Base-by-base conservation (phyloP, 2,797 vertebrate genomes). In the Coregonus sp. region DNA sequence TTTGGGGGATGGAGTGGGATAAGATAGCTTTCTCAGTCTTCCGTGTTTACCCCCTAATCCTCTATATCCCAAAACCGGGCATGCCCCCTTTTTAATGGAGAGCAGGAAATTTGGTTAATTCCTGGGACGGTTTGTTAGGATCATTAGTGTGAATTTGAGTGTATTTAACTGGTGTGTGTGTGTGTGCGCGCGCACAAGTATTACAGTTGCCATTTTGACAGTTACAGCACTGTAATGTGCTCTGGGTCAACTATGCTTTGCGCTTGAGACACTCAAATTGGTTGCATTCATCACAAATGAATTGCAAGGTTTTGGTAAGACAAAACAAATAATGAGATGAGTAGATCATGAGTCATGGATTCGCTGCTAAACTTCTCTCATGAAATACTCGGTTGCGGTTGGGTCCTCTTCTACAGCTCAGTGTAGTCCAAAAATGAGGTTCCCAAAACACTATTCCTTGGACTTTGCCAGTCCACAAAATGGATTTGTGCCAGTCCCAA, bases 21-120 rank as follows among this genome's bases (percentile, higher is more conserved):
- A 77, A 82, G 84, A 81, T 75, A 77, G 78, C 82, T 81, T 82
- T 86, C 80, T 86, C 82, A 88, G 81, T 81, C 82, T 77, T 9
- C 73, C 75, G 79, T 92, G 87, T 90, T 92, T 92, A 84, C 85
- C 72, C 81, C 73, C 68, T 89, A 90, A 92, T 91, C 88, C 85
- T 90, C 88, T 83, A 70, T 78, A 86, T 86, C 82, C 77, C 76
- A 86, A 80, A 89, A 83, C 85, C 29, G 31, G 54, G 31, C 6
- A 33, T 73, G 9, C 54, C 25, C 72, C 72, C 74, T 78, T 80
- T 73, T 35, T 75, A 77, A 78, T 76, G 76, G 71, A 66, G 80
- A 65, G 79, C 56, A 37, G 0, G 14, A 52, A 66, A 67, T 69
- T 76, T 5, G 14, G 81, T 33, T 84, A 65, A 81, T 86, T 88